Base-by-base conservation (phyloP, 2,888 invertebrate genomes). In the Trachelus iudaicus region DNA sequence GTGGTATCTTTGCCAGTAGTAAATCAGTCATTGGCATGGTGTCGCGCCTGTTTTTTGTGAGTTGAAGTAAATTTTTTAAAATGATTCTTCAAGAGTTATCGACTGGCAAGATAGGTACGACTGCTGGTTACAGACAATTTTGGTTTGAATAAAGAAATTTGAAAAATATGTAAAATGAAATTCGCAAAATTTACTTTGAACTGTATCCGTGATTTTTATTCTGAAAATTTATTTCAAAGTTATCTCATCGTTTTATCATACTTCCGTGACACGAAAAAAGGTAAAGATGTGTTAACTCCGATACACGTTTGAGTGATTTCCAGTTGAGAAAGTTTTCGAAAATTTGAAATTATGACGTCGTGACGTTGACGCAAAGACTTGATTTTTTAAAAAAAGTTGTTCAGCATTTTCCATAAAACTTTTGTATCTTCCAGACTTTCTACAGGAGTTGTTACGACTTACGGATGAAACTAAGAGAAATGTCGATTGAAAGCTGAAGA, bases 101-200 rank as follows among this genome's bases (percentile, higher is more conserved):
- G 35, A 12, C 12, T 0, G 35, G 35, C 35, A 35, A 35, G 35
- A 35, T 35, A 3, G 35, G 4, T 35, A 4, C 35, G 11, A 12
- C 35, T 35, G 12, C 3, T 3, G 11, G 12, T 3, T 0, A 12
- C 12, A 12, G 23, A 23, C 2, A 23, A 56, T 56, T 56, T 56
- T 56, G 40, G 1, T 23, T 9, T 9, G 23, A 56, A 9, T 56
- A 1, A 56, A 23, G 15, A 4, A 15, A 40, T 13, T 40, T 15
- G 1, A 15, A 15, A 4, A 40, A 40, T 34, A 4, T 15, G 4
- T 15, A 23, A 23, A 15, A 23, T 23, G 23, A 23, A 56, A 15
- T 23, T 0, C 1, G 2, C 2, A 1, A 2, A 6, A 23, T 9
- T 0, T 23, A 23, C 2, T 23, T 40, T 15, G 0, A 6, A 56